Conservation (phyloP, 2,888 invertebrate species). For the Caenorhabditis plicata region DNA sequence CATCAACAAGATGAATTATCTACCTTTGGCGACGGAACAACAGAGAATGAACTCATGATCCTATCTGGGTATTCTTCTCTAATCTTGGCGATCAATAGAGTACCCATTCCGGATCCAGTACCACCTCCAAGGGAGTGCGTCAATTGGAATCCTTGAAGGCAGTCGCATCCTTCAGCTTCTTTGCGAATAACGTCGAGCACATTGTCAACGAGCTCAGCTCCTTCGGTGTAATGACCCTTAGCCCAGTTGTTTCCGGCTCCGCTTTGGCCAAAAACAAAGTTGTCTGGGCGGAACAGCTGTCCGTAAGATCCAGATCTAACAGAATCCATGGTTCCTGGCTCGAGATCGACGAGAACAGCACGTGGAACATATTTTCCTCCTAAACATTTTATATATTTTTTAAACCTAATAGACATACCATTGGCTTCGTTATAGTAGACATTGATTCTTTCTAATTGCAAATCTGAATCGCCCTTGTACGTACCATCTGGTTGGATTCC, state of each 20-base stretch:
- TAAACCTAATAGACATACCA: slow-evolving; percentile 14
- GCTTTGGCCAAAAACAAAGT: slow-evolving; percentile 84
- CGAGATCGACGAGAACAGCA: slow-evolving; percentile 88
- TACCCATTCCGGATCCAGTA: slow-evolving; percentile 86
- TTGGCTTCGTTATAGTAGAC: slow-evolving; percentile 75
- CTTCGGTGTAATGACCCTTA: slow-evolving; percentile 91
- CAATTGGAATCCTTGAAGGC: slow-evolving; percentile 82
- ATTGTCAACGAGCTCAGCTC: slow-evolving; percentile 73
- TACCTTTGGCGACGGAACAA: slow-evolving; percentile 80
- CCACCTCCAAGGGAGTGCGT: slow-evolving; percentile 83
- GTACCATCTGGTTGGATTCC: slow-evolving; percentile 88
- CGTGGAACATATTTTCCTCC: slow-evolving; percentile 92
- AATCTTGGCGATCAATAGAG: slow-evolving; percentile 88
- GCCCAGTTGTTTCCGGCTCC: slow-evolving; percentile 83
- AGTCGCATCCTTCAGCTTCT: slow-evolving; percentile 83
- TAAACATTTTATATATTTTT: too few relatives aligned
- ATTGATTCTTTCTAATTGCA: slow-evolving; percentile 48
- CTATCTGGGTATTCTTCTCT: slow-evolving; percentile 96
- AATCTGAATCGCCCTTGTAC: slow-evolving; percentile 70
- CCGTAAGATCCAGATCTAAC: slow-evolving; percentile 90
- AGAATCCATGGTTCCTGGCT: slow-evolving; percentile 96
- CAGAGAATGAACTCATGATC: slow-evolving; percentile 96
- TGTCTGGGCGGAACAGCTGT: slow-evolving; percentile 86
- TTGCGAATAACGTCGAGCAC: slow-evolving; percentile 74
- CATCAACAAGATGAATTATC: background rate